These are phyloP conservation scores for Tenualosa thibaudeaui DNA, from an alignment of 2,797 vertebrate species.

Conservation along the genomic window DNA sequence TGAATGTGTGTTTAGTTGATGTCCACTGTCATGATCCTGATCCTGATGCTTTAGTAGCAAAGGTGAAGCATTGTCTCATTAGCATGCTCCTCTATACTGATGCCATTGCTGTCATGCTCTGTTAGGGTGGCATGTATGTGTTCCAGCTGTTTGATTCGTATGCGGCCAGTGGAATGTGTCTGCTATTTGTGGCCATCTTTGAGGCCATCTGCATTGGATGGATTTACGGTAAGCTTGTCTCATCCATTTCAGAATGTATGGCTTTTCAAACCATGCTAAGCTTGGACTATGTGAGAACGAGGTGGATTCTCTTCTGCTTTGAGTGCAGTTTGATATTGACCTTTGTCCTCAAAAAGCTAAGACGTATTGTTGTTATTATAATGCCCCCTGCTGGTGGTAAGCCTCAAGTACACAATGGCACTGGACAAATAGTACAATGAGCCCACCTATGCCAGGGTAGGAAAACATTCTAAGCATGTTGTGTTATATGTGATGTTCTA, in stretches of 20 bases:
- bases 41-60: not conserved
- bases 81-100: not conserved
- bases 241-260: not conserved
- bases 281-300: not conserved
- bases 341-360: not conserved
- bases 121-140: slow-evolving; percentile 96
- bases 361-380: slow-evolving; percentile 55
- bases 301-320: not conserved
- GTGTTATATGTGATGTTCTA: not conserved
- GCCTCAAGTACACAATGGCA: slow-evolving; percentile 50
- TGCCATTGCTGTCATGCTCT: slow-evolving; percentile 41
- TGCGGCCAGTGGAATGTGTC: slow-evolving; percentile 97
- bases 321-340: not conserved
- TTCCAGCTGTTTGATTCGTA: slow-evolving; percentile 98
- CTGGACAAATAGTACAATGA: not conserved
- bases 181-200: slow-evolving; percentile 98
- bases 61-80: not conserved
- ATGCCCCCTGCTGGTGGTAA: slow-evolving; percentile 74
- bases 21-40: not conserved
- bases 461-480: not conserved
- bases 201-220: slow-evolving; percentile 98
- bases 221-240: slow-evolving; percentile 87
- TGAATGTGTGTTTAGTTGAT: not conserved
- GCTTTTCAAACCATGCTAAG: not conserved
- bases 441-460: not conserved